Evolutionary conservation across 2,113 vertebrate genomes (phyloP).

Genomic region (Archocentrus centrarchus): DNA sequence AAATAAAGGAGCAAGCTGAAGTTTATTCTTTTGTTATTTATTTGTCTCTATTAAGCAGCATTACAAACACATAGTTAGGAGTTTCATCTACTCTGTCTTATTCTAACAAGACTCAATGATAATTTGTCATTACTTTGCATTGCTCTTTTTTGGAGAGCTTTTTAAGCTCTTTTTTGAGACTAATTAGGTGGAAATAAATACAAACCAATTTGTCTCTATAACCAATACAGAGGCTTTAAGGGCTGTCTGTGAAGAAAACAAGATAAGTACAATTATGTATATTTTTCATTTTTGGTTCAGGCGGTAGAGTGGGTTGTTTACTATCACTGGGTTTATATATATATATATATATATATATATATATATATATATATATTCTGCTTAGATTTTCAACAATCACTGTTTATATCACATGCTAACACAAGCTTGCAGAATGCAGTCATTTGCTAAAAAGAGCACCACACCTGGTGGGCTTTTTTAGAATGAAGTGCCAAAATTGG

Average conservation of each 20-base stretch:
- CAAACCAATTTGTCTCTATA: background rate
- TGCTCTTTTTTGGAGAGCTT: background rate
- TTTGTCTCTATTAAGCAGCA: no score
- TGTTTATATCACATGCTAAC: no score
- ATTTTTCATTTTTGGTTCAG: no score
- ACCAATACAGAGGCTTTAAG: background rate
- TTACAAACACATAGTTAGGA: background rate
- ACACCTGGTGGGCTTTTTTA: background rate
- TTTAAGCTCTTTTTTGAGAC: background rate
- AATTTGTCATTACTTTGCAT: constrained; percentile 23
- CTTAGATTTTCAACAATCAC: no score
- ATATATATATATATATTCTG: no score
- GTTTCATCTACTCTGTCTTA: constrained; percentile 15
- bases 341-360: no score
- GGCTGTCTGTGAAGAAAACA: background rate
- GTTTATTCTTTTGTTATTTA: no score
- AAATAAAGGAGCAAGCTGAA: no score
- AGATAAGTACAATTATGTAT: constrained; percentile 11
- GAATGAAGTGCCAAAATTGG: background rate
- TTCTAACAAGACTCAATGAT: constrained; percentile 27
- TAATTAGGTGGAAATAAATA: constrained; percentile 20
- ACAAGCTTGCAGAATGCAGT: background rate
- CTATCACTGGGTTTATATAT: no score
- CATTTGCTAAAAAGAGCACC: background rate
- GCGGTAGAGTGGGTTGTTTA: no score